Base-by-base conservation (phyloP, 2,888 invertebrate genomes). In the Lordiphosa fenestrarum region DNA sequence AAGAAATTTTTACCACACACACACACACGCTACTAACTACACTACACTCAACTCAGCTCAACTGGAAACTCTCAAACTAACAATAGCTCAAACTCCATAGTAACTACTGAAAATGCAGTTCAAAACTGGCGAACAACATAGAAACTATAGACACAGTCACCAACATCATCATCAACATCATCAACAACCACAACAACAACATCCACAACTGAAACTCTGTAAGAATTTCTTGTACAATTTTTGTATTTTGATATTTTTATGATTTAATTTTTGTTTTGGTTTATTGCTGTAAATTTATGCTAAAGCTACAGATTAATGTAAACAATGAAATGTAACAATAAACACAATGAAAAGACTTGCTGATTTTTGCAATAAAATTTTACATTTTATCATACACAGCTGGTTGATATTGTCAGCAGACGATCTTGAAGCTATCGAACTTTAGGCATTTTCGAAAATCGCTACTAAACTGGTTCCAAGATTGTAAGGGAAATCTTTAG, bases 101-200 rank as follows among this genome's bases (percentile, higher is more conserved):
- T 80, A 82, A 77, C 76, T 77, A 30, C 30, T 30, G 30, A 77
- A 81, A 71, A 63, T 44, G 49, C 80, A 68, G 80, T 80, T 80
- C 65, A 49, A 80, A 80, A 80, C 80, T 80, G 69, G 39, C 64
- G 47, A 67, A 63, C 49, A 15, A 65, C 41, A 75, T 70, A 80
- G 82, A 80, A 78, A 82, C 78, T 80, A 83, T 68, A 80, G 74
- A 80, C 76, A 71, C 75, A 78, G 78, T 81, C 75, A 65, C 15
- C 36, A 63, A 38, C 64, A 63, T 50, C 33, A 50, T 54, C 41
- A 44, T 47, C 30, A 61, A 44, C 44, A 59, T 38, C 41, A 47
- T 52, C 38, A 48, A 48, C 50, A 23, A 4, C 21, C 50, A 37
- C 46, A 50, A 42, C 41, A 65, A 61, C 49, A 47, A 59, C 47